Base-by-base conservation (phyloP, 2,888 invertebrate species). In the Pristionchus mayeri region DNA sequence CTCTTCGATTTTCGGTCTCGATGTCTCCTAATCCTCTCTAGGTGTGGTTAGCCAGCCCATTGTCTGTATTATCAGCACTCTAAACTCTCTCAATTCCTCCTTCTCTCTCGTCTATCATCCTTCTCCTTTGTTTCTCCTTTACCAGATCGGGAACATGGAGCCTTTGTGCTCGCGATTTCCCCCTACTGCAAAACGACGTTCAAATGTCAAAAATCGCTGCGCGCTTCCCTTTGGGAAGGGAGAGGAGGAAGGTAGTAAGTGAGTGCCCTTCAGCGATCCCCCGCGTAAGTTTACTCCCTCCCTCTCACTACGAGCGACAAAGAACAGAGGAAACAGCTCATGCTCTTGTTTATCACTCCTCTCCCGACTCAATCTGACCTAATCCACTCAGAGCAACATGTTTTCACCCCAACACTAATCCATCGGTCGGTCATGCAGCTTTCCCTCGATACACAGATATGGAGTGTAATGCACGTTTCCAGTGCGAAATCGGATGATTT, bases 131-230 rank as follows among this genome's bases (percentile, higher is more conserved):
- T 78, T n/a, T 50, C 48, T 71, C 34, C 63, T n/a, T n/a, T 63
- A 44, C 71, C 44, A 78, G 50, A 78, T 50, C 48, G 75, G 40
- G 48, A n/a, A 48, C 76, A 27, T n/a, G 44, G 21, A 44, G 18
- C 71, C 71, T 71, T 44, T 44, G 40, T n/a, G n/a, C n/a, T n/a
- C n/a, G n/a, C n/a, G n/a, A n/a, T 71, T 71, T 71, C 71, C 13
- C 44, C 37, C 37, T 40, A n/a, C 13, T 44, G 13, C n/a, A n/a
- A 24, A 21, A 37, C 6, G 18, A 78, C 76, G 76, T 78, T 48
- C 48, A 78, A 78, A 78, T 78, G 76, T 40, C 76, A 78, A 78
- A 78, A 78, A 78, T 50, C 44, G 34, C 63, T 71, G 71, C 21
- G 13, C 63, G n/a, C n/a, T n/a, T n/a, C n/a, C n/a, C n/a, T n/a